phyloP scores from a whole-genome alignment of 2,113 vertebrate genomes.

The Trichechus manatus region DNA sequence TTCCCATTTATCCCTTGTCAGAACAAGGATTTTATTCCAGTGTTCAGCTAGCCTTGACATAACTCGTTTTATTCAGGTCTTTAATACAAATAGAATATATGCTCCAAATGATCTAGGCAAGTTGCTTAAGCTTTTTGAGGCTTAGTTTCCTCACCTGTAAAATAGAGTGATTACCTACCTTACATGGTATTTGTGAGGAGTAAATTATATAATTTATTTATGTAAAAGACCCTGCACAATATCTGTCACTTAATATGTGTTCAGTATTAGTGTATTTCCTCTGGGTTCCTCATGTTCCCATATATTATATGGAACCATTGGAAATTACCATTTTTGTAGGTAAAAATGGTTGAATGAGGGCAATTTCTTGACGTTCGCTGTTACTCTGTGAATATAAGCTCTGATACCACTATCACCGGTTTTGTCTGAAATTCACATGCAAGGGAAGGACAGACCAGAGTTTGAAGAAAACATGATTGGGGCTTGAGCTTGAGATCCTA shows the following conservation, averaged over 20 bases:
- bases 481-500: slow-evolving; percentile 28
- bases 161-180: not conserved
- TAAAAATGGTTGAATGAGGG: not conserved
- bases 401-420: not conserved
- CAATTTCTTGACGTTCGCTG: not conserved
- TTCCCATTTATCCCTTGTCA: not conserved
- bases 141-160: not conserved
- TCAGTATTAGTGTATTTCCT: not conserved
- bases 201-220: not conserved
- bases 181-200: not conserved
- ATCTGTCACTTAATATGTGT: not conserved
- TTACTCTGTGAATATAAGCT: slow-evolving; percentile 22
- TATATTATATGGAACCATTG: not conserved
- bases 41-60: not conserved
- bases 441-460: slow-evolving; percentile 5
- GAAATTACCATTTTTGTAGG: not conserved
- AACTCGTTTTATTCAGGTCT: not conserved
- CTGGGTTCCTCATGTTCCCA: not conserved
- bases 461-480: slow-evolving; percentile 63
- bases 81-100: slow-evolving; percentile 23
- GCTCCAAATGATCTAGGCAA: not conserved
- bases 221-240: not conserved
- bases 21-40: not conserved
- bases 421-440: slow-evolving; percentile 36
- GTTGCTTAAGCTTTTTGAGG: not conserved